These are phyloP conservation scores for Aphelenchoides besseyi DNA, from an alignment of 1,140 invertebrate genomes.

Conservation along the genomic window DNA sequence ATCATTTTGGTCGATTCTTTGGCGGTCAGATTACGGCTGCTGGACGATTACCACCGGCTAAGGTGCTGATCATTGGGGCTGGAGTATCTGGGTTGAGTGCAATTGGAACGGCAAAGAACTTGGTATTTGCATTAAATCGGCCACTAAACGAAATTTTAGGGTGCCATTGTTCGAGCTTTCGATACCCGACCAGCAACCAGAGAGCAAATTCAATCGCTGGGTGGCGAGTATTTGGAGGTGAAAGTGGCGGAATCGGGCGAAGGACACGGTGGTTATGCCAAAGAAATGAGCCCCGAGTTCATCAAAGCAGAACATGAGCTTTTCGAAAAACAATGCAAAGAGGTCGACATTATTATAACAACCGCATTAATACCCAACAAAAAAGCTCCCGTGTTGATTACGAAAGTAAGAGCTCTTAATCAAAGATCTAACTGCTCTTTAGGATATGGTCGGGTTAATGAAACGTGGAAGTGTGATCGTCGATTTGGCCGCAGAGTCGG, in stretches of 20 bases:
- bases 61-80: constrained; percentile 80
- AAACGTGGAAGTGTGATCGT: constrained; percentile 84
- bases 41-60: constrained; percentile 68
- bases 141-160: constrained; percentile 62
- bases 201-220: constrained; percentile 84
- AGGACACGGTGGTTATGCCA: constrained; percentile 78
- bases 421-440: constrained; percentile 29
- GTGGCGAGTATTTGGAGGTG: constrained; percentile 77
- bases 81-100: constrained; percentile 82
- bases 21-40: constrained; percentile 69
- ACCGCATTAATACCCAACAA: constrained; percentile 86
- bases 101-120: constrained; percentile 78
- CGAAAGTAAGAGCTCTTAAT: constrained; percentile 65
- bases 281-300: constrained; percentile 84
- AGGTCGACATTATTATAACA: constrained; percentile 76
- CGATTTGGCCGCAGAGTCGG: constrained; percentile 81
- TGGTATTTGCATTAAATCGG: constrained; percentile 64
- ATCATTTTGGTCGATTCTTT: constrained; percentile 83
- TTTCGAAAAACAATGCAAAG: constrained; percentile 79
- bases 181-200: constrained; percentile 80
- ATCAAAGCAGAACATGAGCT: constrained; percentile 80
- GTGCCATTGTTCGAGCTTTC: constrained; percentile 80
- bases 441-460: constrained; percentile 80
- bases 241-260: constrained; percentile 74
- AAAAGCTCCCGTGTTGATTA: constrained; percentile 76